Percentiles rank a stretch among this genome's conserved stretches.
Conservation (phyloP, 64 coral and sea anemone genomes). For the Montipora foliosa region DNA sequence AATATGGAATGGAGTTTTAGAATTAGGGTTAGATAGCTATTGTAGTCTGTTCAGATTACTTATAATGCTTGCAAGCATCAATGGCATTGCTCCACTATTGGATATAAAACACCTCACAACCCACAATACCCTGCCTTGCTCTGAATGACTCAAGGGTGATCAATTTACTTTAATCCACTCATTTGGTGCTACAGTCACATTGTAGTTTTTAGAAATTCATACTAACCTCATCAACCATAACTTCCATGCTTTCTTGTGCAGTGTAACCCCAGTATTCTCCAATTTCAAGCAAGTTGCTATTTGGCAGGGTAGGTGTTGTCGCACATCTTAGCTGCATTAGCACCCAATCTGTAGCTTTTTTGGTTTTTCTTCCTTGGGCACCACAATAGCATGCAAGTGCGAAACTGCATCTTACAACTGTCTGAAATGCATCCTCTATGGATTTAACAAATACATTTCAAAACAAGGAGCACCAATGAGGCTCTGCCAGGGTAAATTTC, state of each 20-base stretch:
- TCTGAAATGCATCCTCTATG: slow-evolving; percentile 22
- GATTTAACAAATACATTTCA: background rate
- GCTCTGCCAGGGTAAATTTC: too few species aligned
- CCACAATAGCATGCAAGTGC: slow-evolving; percentile 1
- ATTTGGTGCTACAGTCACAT: too few species aligned
- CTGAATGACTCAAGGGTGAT: too few species aligned
- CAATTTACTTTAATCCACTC: too few species aligned
- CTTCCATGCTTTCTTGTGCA: slow-evolving; percentile 26
- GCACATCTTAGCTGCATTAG: slow-evolving; percentile 22
- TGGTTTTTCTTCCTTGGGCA: background rate
- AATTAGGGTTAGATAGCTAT: too few species aligned
- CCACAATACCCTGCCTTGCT: too few species aligned
- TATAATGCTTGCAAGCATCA: too few species aligned
- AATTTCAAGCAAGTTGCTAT: slow-evolving; percentile 18
- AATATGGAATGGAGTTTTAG: too few species aligned
- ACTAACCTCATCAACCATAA: slow-evolving; percentile 24
- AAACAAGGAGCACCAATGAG: background rate
- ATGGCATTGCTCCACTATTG: too few species aligned
- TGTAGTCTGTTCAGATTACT: too few species aligned
- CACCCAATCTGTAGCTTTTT: slow-evolving; percentile 11
- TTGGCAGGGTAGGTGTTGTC: background rate
- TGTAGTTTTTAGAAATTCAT: background rate
- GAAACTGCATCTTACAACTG: slow-evolving; percentile 33
- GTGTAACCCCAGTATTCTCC: slow-evolving; percentile 54
- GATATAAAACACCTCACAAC: too few species aligned